These are phyloP conservation scores for Colostygia pectinataria DNA, from an alignment of 2,888 invertebrate species.

Conservation along the genomic window DNA sequence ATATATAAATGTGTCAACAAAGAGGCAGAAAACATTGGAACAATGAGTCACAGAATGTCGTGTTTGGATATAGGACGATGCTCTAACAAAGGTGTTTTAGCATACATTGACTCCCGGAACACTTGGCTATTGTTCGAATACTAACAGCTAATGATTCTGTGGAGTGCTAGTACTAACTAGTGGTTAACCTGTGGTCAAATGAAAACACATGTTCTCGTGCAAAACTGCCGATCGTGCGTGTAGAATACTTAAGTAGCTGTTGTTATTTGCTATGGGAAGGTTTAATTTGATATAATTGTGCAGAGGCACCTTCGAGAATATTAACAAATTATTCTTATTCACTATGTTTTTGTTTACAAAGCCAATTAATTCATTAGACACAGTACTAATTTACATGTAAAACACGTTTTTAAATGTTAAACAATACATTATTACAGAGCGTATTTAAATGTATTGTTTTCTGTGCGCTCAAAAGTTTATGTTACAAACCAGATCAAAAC, in stretches of 20 bases:
- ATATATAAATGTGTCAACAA: constrained; percentile 12
- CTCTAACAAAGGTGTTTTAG: constrained; percentile 27
- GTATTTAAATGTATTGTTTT: too few species aligned
- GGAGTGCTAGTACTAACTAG: constrained; percentile 4
- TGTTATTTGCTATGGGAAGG: too few species aligned
- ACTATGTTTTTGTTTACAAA: too few species aligned
- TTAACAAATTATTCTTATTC: too few species aligned
- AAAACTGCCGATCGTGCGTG: constrained; percentile 8
- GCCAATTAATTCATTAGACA: too few species aligned
- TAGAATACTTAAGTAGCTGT: constrained; percentile 21
- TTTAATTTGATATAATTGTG: too few species aligned
- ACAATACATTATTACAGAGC: too few species aligned
- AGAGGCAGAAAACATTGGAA: constrained; percentile 5
- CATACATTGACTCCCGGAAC: constrained; percentile 25
- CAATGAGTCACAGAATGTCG: constrained; percentile 21
- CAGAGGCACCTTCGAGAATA: too few species aligned
- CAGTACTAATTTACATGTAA: too few species aligned
- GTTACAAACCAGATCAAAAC: too few species aligned
- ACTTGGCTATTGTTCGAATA: constrained; percentile 20
- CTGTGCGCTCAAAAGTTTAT: too few species aligned
- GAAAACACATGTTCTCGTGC: constrained; percentile 17
- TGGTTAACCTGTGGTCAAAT: neutral
- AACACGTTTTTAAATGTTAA: too few species aligned
- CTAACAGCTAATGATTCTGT: constrained; percentile 17
- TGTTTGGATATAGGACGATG: constrained; percentile 24